Evolutionary conservation across 2,113 vertebrate genomes (phyloP).

Genomic region (Dissostichus mawsoni): DNA sequence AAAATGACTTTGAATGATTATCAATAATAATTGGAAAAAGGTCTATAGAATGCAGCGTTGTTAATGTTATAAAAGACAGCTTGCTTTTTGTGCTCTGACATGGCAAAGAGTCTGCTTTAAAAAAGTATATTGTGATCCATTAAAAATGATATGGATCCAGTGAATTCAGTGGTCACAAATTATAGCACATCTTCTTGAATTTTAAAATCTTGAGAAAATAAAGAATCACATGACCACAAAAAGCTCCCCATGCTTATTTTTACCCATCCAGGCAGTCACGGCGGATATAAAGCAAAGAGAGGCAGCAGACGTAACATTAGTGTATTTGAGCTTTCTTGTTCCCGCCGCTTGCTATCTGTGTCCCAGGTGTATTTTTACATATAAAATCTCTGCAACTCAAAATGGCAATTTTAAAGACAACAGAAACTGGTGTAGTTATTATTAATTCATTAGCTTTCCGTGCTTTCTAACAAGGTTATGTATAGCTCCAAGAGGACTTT

Average conservation of each 20-base stretch:
- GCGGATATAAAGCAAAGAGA: slow-evolving; percentile 4
- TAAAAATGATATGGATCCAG: background rate
- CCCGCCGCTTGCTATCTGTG: background rate
- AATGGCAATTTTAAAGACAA: slow-evolving; percentile 44
- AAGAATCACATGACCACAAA: background rate
- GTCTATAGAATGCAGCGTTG: no score
- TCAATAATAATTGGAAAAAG: no score
- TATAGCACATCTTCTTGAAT: background rate
- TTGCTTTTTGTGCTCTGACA: background rate
- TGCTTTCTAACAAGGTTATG: slow-evolving; percentile 25
- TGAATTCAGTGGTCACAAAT: background rate
- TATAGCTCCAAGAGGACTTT: slow-evolving; percentile 13
- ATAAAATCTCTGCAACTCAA: slow-evolving; percentile 34
- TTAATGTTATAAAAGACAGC: background rate
- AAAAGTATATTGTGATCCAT: background rate
- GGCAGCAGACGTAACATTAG: background rate
- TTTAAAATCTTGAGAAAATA: slow-evolving; percentile 1
- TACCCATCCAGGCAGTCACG: slow-evolving; percentile 2
- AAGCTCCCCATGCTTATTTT: background rate
- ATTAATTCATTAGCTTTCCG: slow-evolving; percentile 50
- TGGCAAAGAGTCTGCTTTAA: background rate
- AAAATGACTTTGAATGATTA: no score
- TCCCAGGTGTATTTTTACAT: slow-evolving; percentile 53
- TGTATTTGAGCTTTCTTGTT: slow-evolving; percentile 5
- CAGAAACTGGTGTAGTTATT: slow-evolving; percentile 42